Conservation (phyloP, 2,888 invertebrate species). For the Epirrhoe alternata region DNA sequence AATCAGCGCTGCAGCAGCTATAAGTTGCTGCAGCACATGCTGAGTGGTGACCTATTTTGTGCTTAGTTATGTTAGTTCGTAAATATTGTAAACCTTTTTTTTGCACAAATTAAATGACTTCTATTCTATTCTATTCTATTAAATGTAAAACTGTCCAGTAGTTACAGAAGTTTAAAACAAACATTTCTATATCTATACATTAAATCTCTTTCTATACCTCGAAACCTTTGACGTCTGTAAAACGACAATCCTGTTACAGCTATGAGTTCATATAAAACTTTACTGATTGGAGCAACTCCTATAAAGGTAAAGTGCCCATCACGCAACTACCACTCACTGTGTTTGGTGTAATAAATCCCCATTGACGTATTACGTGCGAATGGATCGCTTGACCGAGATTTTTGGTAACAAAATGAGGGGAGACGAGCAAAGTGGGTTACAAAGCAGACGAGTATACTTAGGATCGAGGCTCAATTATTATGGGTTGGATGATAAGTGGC, state of each 20-base stretch:
- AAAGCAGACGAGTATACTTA: slow-evolving; percentile 23
- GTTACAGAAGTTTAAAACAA: too few relatives aligned
- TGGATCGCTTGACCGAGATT: slow-evolving; percentile 36
- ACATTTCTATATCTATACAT: too few relatives aligned
- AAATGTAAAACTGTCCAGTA: too few relatives aligned
- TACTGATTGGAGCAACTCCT: slow-evolving; percentile 21
- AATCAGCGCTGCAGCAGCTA: too few relatives aligned
- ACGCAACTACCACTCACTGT: slow-evolving; percentile 32
- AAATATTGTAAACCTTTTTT: too few relatives aligned
- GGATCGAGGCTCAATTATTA: slow-evolving; percentile 20
- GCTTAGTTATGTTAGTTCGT: too few relatives aligned
- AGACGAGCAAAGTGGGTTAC: slow-evolving; percentile 23
- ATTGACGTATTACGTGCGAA: slow-evolving; percentile 35
- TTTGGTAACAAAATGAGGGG: slow-evolving; percentile 30
- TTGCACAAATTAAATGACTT: too few relatives aligned
- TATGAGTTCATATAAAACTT: slow-evolving; percentile 1
- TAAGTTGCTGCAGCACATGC: too few relatives aligned
- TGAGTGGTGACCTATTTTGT: too few relatives aligned
- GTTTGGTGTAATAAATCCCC: slow-evolving; percentile 35
- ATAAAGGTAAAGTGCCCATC: slow-evolving; percentile 24
- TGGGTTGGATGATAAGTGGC: slow-evolving; percentile 18
- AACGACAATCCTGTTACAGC: background rate
- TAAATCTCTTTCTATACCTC: too few relatives aligned
- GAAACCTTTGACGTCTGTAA: background rate
- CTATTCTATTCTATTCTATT: too few relatives aligned